Evolutionary conservation across 2,888 invertebrate genomes (phyloP).

Genomic region (Apodemia zela): DNA sequence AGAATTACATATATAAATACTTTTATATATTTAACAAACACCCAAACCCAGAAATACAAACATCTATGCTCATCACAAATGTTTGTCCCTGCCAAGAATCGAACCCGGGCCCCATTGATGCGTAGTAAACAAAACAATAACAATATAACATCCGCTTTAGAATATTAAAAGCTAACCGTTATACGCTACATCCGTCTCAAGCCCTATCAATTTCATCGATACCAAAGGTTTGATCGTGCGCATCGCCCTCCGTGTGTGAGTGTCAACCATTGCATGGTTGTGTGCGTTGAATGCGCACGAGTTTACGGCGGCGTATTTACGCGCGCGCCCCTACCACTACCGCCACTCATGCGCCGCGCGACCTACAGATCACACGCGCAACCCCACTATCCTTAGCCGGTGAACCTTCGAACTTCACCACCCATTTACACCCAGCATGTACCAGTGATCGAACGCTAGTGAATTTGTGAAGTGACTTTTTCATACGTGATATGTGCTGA

Average conservation of each 20-base stretch:
- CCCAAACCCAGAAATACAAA: too few relatives aligned
- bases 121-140: conserved; percentile 8
- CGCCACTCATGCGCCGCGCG: conserved; percentile 76
- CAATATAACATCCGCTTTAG: conserved; percentile 1
- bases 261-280: conserved; percentile 41
- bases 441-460: conserved; percentile 62
- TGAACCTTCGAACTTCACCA: conserved; percentile 48
- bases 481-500: conserved; percentile 67
- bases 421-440: conserved; percentile 56
- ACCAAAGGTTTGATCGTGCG: conserved; percentile 35
- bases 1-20: too few relatives aligned
- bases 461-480: conserved; percentile 63
- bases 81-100: too few relatives aligned
- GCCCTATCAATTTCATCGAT: conserved; percentile 24
- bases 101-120: too few relatives aligned
- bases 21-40: too few relatives aligned
- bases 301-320: conserved; percentile 72
- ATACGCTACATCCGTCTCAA: conserved; percentile 30
- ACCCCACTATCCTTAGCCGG: conserved; percentile 56
- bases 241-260: conserved; percentile 45
- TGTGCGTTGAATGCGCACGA: conserved; percentile 54
- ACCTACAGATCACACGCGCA: conserved; percentile 71
- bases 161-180: conserved; percentile 29
- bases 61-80: too few relatives aligned
- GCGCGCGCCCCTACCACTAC: conserved; percentile 74